Base-by-base conservation (phyloP, 2,797 vertebrate genomes). In the Liparis tanakae region DNA sequence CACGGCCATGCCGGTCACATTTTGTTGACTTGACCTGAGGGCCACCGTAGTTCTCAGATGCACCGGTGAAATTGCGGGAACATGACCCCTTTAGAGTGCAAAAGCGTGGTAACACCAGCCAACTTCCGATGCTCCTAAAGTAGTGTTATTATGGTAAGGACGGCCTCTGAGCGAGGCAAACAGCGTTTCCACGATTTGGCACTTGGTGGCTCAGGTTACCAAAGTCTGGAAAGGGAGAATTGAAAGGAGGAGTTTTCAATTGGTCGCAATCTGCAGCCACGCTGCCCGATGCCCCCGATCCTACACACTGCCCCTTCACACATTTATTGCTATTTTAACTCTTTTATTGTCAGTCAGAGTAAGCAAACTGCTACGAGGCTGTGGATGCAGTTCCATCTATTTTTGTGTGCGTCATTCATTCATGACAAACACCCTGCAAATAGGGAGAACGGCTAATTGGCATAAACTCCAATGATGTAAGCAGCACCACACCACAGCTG, bases 381-480 rank as follows among this genome's bases (percentile, higher is more conserved):
- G 51, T 51, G 56, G 25, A 56, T 22, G 75, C 66, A 59, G 8
- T 12, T 65, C 43, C 30, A 14, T 86, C 79, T 85, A 81, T 91
- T 89, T 90, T 46, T 74, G 72, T 65, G n/a, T 25, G 51, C 33
- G 66, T 78, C 54, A 75, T 69, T 82, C 76, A 90, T 85, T 81
- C 72, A 84, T 85, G 81, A 81, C 85, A 79, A 80, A 85, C 60
- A 44, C 65, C 54, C 79, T 85, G 72, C 69, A 75, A 84, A 86
- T 80, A 81, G 64, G 76, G 56, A 82, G 76, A 78, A 68, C 75
- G 70, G 65, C 76, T 80, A 86, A 85, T 88, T 87, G 86, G 82
- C 85, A 86, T 72, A 69, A 85, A 83, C 72, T 82, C 82, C 79
- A 79, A 58, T 83, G 82, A 90, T 91, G 86, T 89, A 83, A 89